phyloP scores from a whole-genome alignment of 2,113 vertebrate genomes.

The Mellivora capensis region DNA sequence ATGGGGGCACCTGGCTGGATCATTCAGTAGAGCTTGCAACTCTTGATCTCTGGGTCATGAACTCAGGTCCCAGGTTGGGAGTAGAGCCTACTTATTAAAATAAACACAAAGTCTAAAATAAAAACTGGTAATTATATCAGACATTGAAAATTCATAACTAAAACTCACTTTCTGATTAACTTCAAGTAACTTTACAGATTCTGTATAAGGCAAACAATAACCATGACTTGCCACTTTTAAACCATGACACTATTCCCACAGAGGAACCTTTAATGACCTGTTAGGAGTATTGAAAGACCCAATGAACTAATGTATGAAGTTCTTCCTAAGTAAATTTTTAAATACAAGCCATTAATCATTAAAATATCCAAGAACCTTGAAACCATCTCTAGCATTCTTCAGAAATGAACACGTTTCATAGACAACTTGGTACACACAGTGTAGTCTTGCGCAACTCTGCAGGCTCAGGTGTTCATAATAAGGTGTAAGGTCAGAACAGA shows the following conservation, averaged over 20 bases:
- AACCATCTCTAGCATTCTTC: neutral
- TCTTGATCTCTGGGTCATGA: neutral
- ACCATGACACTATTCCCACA: neutral
- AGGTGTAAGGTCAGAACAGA: neutral
- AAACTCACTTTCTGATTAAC: neutral
- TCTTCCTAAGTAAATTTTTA: neutral
- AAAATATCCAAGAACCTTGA: neutral
- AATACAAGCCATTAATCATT: neutral
- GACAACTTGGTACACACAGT: neutral
- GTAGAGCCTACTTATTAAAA: neutral
- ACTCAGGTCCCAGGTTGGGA: neutral
- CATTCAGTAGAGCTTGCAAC: neutral
- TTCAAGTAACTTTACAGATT: neutral
- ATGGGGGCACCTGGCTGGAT: neutral
- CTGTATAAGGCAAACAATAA: neutral
- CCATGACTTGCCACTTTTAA: neutral
- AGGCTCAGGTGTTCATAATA: neutral
- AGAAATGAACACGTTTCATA: neutral
- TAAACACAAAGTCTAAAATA: neutral
- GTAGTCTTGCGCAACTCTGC: rapidly evolving
- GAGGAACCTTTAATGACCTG: neutral
- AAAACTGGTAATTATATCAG: neutral
- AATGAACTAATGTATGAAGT: neutral
- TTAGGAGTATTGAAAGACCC: neutral
- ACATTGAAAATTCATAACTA: neutral